Evolutionary conservation across 2,888 invertebrate genomes (phyloP), one percentile per base, ranked within the genome.

Genomic region (Habroteleia sp.): DNA sequence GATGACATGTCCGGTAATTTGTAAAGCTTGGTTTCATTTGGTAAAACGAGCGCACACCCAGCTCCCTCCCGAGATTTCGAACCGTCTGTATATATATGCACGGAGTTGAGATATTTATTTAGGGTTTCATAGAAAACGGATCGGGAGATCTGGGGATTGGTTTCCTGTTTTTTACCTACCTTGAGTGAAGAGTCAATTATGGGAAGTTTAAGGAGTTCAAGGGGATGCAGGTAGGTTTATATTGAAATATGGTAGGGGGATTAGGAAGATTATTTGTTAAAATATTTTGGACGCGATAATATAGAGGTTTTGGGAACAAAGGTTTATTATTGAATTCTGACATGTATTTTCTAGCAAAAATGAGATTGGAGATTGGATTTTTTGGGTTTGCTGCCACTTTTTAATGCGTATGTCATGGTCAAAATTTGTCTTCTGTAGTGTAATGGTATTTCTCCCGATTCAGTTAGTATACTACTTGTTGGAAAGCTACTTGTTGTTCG

Each of bases 401-500:
- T 37, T 0, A 48, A 48, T 5, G 42, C 72, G 66, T 37, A n/a
- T 37, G 17, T 16, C n/a, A 6, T 16, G 6, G 6, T 66, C 5
- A n/a, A 48, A 11, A 11, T 37, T n/a, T n/a, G n/a, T 14, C 14
- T 37, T n/a, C 14, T 37, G 3, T 13, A 37, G 6, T 14, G 5
- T n/a, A 37, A n/a, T 37, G 37, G 14, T 1, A 6, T 37, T 37
- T 14, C 16, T 6, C n/a, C 37, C 1, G 25, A n/a, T 27, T 37
- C 52, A 3, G 27, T 27, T 0, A 37, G 8, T 4, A 52, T 37
- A 7, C 37, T 52, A 2, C n/a, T 5, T 2, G 37, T 16, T 5
- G 37, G 37, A n/a, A n/a, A n/a, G 6, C 37, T 37, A n/a, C n/a
- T n/a, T n/a, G n/a, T n/a, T 3, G 50, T 50, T 23, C 50, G 16